These are phyloP conservation scores for Porites evermanni DNA, from an alignment of 92 coral and sea anemone genomes.

Conservation along the genomic window DNA sequence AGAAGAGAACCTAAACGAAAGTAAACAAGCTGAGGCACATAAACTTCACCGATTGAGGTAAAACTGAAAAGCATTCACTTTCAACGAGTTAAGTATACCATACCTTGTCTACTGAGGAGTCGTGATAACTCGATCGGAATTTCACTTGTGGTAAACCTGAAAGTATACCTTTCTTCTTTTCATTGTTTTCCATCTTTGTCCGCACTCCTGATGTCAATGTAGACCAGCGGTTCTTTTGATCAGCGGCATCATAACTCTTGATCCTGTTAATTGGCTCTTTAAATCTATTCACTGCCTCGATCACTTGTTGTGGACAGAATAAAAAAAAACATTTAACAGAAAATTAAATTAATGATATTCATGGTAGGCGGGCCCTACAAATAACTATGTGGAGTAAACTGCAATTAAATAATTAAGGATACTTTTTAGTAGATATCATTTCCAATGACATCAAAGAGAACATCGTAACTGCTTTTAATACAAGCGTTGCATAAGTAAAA, in stretches of 20 bases:
- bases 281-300: slow-evolving; percentile 21
- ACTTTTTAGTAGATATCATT: too few relatives aligned
- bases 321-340: not conserved
- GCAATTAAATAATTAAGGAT: too few relatives aligned
- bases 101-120: slow-evolving; percentile 95
- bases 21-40: not conserved
- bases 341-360: too few relatives aligned
- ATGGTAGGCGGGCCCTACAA: too few relatives aligned
- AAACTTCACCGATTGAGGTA: not conserved
- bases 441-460: too few relatives aligned
- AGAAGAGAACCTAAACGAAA: slow-evolving; percentile 76
- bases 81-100: not conserved
- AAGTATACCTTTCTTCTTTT: not conserved
- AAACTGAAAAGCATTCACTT: not conserved
- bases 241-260: not conserved
- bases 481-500: too few relatives aligned
- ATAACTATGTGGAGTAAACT: too few relatives aligned
- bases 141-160: not conserved
- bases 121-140: slow-evolving; percentile 52
- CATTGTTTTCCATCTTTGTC: slow-evolving; percentile 1
- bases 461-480: too few relatives aligned
- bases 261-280: not conserved
- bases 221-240: slow-evolving; percentile 5
- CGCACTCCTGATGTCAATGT: not conserved
- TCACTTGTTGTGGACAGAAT: slow-evolving; percentile 9